Conservation (phyloP, 2,888 invertebrate species). For the Osedax fenrisi region DNA sequence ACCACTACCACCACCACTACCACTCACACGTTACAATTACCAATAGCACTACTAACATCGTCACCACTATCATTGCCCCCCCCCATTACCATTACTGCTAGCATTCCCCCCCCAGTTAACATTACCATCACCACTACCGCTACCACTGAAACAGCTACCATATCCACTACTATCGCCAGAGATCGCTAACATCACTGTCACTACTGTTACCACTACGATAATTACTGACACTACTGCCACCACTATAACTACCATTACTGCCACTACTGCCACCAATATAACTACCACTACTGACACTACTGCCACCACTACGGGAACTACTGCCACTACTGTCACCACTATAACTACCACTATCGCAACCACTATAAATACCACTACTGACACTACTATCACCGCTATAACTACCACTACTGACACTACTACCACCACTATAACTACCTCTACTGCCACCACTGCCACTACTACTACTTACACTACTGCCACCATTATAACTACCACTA, state of each 20-base stretch:
- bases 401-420: not conserved
- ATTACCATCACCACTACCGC: no score
- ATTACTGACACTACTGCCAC: no score
- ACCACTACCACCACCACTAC: no score
- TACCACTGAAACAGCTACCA: no score
- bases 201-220: no score
- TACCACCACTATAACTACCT: not conserved
- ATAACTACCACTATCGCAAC: not conserved
- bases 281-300: slow-evolving; percentile 1
- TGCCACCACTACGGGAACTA: not conserved
- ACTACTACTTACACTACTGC: not conserved
- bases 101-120: no score
- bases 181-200: no score
- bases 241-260: not conserved
- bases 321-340: not conserved
- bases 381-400: not conserved
- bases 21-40: no score
- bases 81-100: no score
- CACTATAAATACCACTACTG: not conserved
- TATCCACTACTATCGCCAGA: no score
- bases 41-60: no score
- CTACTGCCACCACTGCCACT: not conserved
- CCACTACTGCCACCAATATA: not conserved
- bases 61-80: no score
- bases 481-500: not conserved